Conservation (phyloP, 2,888 invertebrate species). For the Apocheima hispidaria region DNA sequence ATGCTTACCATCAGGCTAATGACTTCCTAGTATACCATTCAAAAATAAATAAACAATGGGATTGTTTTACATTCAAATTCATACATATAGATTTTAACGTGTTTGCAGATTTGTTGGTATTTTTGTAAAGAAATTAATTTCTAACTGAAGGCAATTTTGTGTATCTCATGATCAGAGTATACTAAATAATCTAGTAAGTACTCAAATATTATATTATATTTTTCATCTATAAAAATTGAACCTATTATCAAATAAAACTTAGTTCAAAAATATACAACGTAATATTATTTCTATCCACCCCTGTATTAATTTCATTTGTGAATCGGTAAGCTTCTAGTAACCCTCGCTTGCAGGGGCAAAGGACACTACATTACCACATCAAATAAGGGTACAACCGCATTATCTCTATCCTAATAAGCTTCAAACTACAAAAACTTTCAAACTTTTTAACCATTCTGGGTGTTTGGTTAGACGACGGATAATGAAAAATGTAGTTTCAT, state of each 20-base stretch:
- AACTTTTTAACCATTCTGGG: too few relatives aligned
- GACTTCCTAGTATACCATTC: too few relatives aligned
- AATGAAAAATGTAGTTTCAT: too few relatives aligned
- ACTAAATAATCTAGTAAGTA: not conserved
- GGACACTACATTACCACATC: slow-evolving; percentile 70
- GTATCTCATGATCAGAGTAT: too few relatives aligned
- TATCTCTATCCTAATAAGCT: not conserved
- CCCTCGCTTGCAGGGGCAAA: slow-evolving; percentile 48
- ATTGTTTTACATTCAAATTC: too few relatives aligned
- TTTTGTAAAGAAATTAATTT: too few relatives aligned
- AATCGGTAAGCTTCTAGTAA: slow-evolving; percentile 10
- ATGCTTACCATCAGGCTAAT: too few relatives aligned
- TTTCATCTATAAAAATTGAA: not conserved
- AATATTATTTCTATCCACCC: slow-evolving; percentile 12
- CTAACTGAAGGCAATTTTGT: too few relatives aligned
- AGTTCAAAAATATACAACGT: slow-evolving; percentile 4
- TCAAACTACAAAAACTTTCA: not conserved
- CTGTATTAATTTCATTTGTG: slow-evolving; percentile 12
- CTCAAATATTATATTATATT: not conserved
- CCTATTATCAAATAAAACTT: not conserved
- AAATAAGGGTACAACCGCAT: slow-evolving; percentile 53
- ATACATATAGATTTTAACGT: too few relatives aligned
- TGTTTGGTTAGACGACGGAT: too few relatives aligned
- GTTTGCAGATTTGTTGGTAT: too few relatives aligned
- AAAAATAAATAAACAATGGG: too few relatives aligned